phyloP scores from a whole-genome alignment of 2,888 invertebrate genomes.

The Nebria brevicollis region DNA sequence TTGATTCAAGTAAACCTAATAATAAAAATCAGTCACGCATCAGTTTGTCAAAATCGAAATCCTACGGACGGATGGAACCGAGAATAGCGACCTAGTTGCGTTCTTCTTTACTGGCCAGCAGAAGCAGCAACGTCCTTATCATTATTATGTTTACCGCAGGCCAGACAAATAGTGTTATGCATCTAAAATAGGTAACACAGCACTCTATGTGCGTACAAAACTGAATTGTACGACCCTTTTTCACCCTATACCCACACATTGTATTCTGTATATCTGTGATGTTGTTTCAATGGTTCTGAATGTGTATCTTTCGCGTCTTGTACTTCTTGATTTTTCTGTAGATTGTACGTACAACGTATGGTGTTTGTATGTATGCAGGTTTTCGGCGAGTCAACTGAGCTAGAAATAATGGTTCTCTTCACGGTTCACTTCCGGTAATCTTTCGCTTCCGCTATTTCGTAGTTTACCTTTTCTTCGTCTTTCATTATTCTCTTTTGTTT shows the following conservation, averaged over 20 bases:
- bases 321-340: constrained; percentile 40
- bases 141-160: constrained; percentile 10
- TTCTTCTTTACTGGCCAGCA: neutral
- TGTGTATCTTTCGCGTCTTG: neutral
- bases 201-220: neutral
- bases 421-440: constrained; percentile 47
- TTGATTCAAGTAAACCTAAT: constrained; percentile 31
- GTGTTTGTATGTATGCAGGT: constrained; percentile 15
- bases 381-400: constrained; percentile 27
- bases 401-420: constrained; percentile 45
- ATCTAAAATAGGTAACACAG: constrained; percentile 29
- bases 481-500: constrained; percentile 42
- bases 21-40: constrained; percentile 42
- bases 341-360: constrained; percentile 6
- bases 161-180: constrained; percentile 17
- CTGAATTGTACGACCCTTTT: neutral
- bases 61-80: neutral
- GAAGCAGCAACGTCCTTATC: neutral
- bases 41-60: constrained; percentile 36
- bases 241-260: constrained; percentile 14
- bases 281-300: neutral
- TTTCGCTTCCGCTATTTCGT: constrained; percentile 37
- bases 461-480: constrained; percentile 1
- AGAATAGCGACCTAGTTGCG: neutral
- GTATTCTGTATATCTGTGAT: constrained; percentile 5